Evolutionary conservation across 2,113 vertebrate genomes (phyloP).

Genomic region (Lampris incognitus): DNA sequence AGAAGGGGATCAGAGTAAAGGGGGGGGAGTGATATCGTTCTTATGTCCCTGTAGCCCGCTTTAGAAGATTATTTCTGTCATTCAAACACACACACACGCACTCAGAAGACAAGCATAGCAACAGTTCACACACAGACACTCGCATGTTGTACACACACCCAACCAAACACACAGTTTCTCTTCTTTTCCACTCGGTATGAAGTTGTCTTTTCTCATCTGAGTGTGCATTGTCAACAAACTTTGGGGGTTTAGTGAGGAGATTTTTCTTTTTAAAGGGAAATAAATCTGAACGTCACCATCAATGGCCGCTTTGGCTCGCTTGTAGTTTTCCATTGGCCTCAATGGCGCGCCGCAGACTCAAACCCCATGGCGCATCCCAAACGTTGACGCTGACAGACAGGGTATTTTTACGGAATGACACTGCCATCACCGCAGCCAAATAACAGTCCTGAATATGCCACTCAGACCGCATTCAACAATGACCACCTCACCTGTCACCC

Average conservation of each 20-base stretch:
- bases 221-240: slow-evolving; percentile 37
- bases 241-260: neutral
- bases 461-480: no score
- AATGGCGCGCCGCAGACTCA: slow-evolving; percentile 29
- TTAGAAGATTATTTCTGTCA: slow-evolving; percentile 24
- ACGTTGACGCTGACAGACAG: slow-evolving; percentile 26
- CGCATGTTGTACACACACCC: neutral
- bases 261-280: slow-evolving; percentile 1
- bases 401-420: slow-evolving; percentile 28
- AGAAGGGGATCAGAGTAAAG: neutral
- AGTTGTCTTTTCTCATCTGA: slow-evolving; percentile 30
- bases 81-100: slow-evolving; percentile 13
- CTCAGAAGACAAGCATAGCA: neutral
- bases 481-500: no score
- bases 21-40: slow-evolving; percentile 26
- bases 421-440: neutral
- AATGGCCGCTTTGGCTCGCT: neutral
- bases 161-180: slow-evolving; percentile 11
- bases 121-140: neutral
- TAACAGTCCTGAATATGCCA: neutral
- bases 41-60: slow-evolving; percentile 45
- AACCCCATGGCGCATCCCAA: slow-evolving; percentile 26
- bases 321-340: slow-evolving; percentile 26
- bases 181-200: slow-evolving; percentile 4
- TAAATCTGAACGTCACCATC: slow-evolving; percentile 24